Base-by-base conservation (phyloP, 1,140 invertebrate species). In the Zaprionus africanus region DNA sequence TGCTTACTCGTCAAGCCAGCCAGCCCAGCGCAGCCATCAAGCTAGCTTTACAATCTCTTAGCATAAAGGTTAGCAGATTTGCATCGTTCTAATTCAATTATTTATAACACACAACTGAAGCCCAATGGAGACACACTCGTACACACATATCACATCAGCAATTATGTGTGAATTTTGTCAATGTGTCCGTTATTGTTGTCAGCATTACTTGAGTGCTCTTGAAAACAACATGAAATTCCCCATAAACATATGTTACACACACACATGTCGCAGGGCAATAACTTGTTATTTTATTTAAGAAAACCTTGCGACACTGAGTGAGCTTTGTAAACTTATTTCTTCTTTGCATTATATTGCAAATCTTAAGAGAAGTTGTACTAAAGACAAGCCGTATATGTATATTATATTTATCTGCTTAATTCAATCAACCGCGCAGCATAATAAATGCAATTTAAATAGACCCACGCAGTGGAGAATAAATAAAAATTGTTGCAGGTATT, bases 51-150 rank as follows among this genome's bases (percentile, higher is more conserved):
- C 19, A 51, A 51, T 51, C 19, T 51, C 46, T 51, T 24, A 24
- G 46, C 46, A 24, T 51, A 53, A 38, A 53, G 13, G 19, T 19
- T 31, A 28, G 24, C 34, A 26, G 34, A 65, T 65, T 65, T 56
- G 19, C 51, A 65, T 65, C 53, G 24, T 36, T 56, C 22, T 56
- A 34, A 38, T 41, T 65, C 22, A 65, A 56, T 64, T 51, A 54
- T 64, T 38, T 19, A 38, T 41, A 38, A 6, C 11, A 19, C 46
- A 22, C 19, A 51, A 13, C 38, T 6, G 41, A 53, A 53, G 24
- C 22, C 19, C 9, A 49, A 49, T n/a, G 17, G 46, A 51, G 19
- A 51, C 46, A 36, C 4, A 22, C 22, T 22, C 22, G 22, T 22
- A 51, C 26, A 51, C 9, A 51, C 46, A 36, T 9, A 51, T 49